phyloP scores from a whole-genome alignment of 2,113 vertebrate genomes.

The Cyrtonyx montezumae region DNA sequence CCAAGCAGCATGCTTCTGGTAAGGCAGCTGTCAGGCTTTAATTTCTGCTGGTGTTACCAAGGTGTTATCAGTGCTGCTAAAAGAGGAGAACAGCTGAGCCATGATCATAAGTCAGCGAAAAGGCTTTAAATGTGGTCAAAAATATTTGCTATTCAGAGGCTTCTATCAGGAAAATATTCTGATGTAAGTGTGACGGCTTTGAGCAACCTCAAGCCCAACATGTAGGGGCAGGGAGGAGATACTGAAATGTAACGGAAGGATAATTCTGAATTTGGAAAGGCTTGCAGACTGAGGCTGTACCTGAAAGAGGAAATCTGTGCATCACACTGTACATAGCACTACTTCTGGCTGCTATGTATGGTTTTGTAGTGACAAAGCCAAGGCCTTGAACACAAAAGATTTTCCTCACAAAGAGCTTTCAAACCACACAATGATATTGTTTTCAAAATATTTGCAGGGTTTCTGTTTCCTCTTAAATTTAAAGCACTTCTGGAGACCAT shows the following conservation, averaged over 20 bases:
- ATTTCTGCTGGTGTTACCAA: background rate
- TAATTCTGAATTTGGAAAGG: background rate
- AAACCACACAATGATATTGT: background rate
- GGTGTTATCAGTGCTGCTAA: background rate
- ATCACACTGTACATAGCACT: background rate
- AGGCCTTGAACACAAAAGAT: background rate
- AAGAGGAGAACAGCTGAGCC: background rate
- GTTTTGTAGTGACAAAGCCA: background rate
- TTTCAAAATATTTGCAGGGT: background rate
- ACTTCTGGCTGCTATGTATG: background rate
- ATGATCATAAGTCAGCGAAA: background rate
- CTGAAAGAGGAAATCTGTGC: background rate
- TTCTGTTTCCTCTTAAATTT: background rate
- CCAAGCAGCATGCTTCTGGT: background rate
- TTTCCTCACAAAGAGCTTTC: background rate
- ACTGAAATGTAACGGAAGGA: background rate
- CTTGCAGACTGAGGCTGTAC: background rate
- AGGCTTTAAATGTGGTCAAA: background rate
- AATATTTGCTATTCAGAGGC: background rate
- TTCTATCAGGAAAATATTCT: background rate
- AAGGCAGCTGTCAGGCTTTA: background rate
- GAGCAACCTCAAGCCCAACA: background rate
- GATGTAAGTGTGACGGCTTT: background rate
- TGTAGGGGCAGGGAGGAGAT: background rate
- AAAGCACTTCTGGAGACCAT: background rate